Conservation (phyloP, 2,113 vertebrate species). For the Elephantulus edwardii region DNA sequence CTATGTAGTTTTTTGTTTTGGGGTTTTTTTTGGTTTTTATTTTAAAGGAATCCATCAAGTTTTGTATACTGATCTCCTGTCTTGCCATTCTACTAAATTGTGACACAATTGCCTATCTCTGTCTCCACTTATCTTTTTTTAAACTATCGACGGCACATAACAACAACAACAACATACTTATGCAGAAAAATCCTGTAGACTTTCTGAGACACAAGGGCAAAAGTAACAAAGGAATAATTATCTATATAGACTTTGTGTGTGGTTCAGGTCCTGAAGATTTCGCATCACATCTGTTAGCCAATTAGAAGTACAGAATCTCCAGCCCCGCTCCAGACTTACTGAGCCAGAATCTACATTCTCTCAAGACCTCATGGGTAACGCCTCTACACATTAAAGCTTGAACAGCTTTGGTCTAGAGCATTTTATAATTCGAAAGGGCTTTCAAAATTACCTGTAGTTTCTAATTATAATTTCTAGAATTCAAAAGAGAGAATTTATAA, state of each 20-base stretch:
- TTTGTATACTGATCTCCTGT: too few relatives aligned
- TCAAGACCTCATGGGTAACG: background rate
- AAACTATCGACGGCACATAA: too few relatives aligned
- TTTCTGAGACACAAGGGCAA: background rate
- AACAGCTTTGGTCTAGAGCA: background rate
- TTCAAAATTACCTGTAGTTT: conserved; percentile 46
- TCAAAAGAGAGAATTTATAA: conserved; percentile 71
- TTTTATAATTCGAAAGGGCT: conserved; percentile 41
- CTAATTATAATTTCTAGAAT: conserved; percentile 64
- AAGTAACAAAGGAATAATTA: background rate
- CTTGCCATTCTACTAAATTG: too few relatives aligned
- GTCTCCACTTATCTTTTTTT: too few relatives aligned
- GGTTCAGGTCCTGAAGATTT: background rate
- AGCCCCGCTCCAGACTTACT: background rate
- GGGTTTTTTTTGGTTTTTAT: too few relatives aligned
- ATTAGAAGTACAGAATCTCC: background rate
- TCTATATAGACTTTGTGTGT: background rate
- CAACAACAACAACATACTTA: too few relatives aligned
- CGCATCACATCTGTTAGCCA: background rate
- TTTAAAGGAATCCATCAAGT: too few relatives aligned
- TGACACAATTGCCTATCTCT: too few relatives aligned
- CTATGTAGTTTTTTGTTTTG: too few relatives aligned
- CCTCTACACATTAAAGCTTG: background rate
- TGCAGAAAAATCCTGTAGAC: background rate
- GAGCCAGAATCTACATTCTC: background rate